These are phyloP conservation scores for Tenualosa thibaudeaui DNA, from an alignment of 2,797 vertebrate genomes.

Conservation along the genomic window DNA sequence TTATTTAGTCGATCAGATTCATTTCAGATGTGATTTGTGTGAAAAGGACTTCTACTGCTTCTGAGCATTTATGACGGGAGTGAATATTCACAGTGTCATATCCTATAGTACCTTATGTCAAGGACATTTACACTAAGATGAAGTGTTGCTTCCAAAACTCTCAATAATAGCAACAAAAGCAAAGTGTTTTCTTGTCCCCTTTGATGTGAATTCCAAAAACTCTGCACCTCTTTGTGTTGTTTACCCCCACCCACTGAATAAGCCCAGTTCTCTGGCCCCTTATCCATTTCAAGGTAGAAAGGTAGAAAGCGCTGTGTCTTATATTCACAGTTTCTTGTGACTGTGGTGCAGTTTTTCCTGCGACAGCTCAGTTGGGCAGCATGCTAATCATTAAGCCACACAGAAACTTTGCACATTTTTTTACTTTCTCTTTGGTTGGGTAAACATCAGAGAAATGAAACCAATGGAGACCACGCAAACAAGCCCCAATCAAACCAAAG, in stretches of 20 bases:
- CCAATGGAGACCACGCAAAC: not conserved
- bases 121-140: too few relatives aligned
- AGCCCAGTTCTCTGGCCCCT: not conserved
- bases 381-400: not conserved
- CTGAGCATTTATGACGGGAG: too few relatives aligned
- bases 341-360: not conserved
- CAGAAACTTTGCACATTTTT: not conserved
- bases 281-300: not conserved
- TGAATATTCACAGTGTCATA: too few relatives aligned
- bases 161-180: too few relatives aligned
- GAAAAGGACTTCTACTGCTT: too few relatives aligned
- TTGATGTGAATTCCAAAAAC: not conserved
- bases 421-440: not conserved
- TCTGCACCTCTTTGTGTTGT: not conserved
- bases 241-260: not conserved
- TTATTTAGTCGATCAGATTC: not conserved
- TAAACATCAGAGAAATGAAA: slow-evolving; percentile 14
- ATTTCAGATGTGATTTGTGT: not conserved
- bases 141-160: too few relatives aligned
- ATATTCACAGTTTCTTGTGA: not conserved
- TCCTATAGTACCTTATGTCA: too few relatives aligned
- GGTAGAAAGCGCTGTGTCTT: not conserved
- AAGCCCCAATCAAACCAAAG: not conserved
- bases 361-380: not conserved
- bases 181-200: not conserved